Conservation (phyloP, 2,113 vertebrate genomes). For the Isichthys henryi region DNA sequence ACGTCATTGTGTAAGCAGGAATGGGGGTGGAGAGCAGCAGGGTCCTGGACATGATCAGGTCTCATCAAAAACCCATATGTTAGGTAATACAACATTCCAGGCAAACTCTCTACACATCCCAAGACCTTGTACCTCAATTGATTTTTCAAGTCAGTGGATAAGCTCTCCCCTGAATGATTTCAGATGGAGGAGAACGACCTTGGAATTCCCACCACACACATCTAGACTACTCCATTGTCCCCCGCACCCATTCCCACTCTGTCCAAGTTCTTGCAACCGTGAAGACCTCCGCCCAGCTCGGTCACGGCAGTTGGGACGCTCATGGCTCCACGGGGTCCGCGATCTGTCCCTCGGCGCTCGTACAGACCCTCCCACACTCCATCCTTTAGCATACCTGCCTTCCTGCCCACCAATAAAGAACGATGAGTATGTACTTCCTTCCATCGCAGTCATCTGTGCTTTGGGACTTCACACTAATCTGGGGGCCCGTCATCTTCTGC, state of each 20-base stretch:
- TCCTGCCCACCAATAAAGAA: neutral
- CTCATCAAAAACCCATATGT: conserved; percentile 6
- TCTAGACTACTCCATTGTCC: neutral
- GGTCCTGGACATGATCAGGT: conserved; percentile 33
- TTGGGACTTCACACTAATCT: neutral
- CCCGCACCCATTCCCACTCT: neutral
- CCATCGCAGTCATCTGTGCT: neutral
- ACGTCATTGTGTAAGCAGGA: neutral
- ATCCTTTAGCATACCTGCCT: neutral
- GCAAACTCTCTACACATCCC: conserved; percentile 19
- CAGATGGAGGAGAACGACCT: conserved; percentile 17
- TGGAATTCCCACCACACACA: neutral
- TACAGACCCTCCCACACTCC: neutral
- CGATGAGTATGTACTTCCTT: neutral
- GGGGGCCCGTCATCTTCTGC: conserved; percentile 22
- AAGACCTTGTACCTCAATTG: neutral
- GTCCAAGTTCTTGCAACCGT: neutral
- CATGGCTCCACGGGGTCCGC: neutral
- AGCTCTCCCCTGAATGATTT: neutral
- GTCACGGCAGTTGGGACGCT: neutral
- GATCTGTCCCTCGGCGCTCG: neutral
- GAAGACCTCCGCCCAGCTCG: conserved; percentile 9
- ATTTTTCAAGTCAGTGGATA: neutral
- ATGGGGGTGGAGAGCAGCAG: conserved; percentile 45
- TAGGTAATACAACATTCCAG: conserved; percentile 28